These are phyloP conservation scores for Azemiops feae DNA, from an alignment of 2,113 vertebrate genomes.

Conservation along the genomic window DNA sequence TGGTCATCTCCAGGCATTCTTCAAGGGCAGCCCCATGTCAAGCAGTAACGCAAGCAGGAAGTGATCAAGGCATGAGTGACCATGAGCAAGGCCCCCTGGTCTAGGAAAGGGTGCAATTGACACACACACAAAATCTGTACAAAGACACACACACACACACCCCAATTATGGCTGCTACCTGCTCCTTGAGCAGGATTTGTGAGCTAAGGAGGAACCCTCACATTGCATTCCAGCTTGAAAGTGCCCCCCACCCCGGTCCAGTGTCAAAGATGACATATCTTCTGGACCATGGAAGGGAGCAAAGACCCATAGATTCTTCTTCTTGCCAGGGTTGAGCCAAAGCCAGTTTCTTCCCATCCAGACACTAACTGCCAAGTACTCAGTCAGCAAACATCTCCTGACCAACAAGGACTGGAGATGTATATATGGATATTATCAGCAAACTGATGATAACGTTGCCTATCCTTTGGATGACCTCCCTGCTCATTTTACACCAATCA, in stretches of 20 bases:
- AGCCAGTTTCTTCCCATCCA: neutral
- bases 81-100: neutral
- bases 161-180: neutral
- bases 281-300: neutral
- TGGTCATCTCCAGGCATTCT: neutral
- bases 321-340: neutral
- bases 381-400: neutral
- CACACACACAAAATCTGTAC: neutral
- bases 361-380: neutral
- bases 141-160: fast-evolving
- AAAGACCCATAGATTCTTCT: neutral
- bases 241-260: too few relatives aligned
- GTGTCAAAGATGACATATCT: neutral
- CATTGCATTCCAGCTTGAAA: neutral
- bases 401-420: neutral
- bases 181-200: neutral
- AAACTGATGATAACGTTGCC: neutral
- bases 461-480: neutral
- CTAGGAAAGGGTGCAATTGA: neutral
- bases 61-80: neutral
- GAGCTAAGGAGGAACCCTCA: neutral
- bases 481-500: neutral
- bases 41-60: neutral
- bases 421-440: neutral
- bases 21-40: neutral